Base-by-base conservation (phyloP, 1,140 invertebrate species). In the Cotesia typhae region DNA sequence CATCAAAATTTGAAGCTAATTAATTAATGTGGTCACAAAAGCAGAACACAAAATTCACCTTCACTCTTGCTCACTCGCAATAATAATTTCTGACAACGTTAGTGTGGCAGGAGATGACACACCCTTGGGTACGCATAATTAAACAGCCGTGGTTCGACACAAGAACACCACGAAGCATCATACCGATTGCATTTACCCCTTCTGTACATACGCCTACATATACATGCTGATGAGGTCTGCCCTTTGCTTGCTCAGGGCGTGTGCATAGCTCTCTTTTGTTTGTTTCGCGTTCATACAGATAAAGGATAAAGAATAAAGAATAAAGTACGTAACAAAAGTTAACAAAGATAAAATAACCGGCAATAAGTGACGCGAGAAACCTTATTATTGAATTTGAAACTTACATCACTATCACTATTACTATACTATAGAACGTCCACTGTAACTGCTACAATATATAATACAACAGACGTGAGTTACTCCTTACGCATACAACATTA, bases 241-340 rank as follows among this genome's bases (percentile, higher is more conserved):
- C 76, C 76, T 78, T 79, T 81, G 79, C 77, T 80, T 81, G 67
- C 77, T 75, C 59, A 79, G 75, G 80, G 79, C 73, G 78, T 79
- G 74, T 78, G 74, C 61, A 68, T 67, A 60, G 51, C 36, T 51
- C 72, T 78, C 75, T 81, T 80, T 78, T 79, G 78, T 81, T 80
- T 80, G 77, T 71, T 10, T 59, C 41, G 6, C 41, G 41, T 47
- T 47, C 41, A 47, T 47, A 47, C 6, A 47, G 41, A 47, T 47
- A 70, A 72, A 67, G 37, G 57, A 67, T 35, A 65, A 60, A 38
- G 38, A 71, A 36, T 17, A 36, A 74, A 68, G 66, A 77, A 77
- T 76, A 68, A 72, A 73, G 35, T 10, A n/a, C 20, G 66, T 35
- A 37, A 41, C 1, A 37, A 4, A n/a, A n/a, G 17, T 12, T 6